Conservation (phyloP, 2,113 vertebrate genomes). For the Coracopsis vasa region DNA sequence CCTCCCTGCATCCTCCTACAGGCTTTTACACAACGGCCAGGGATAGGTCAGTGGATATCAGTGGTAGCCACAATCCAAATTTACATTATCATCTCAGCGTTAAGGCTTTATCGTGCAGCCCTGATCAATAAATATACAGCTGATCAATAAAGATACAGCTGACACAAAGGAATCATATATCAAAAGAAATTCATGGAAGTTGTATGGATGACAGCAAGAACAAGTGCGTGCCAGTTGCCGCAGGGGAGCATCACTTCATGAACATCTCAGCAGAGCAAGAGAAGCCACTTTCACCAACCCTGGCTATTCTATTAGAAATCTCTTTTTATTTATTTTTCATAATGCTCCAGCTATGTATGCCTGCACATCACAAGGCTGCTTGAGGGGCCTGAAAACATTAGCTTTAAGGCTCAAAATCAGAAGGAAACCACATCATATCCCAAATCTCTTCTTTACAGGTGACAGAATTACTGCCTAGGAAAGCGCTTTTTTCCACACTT, state of each 20-base stretch:
- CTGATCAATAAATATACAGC: not conserved
- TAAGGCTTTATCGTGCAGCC: not conserved
- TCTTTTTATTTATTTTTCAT: not conserved
- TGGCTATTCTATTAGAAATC: not conserved
- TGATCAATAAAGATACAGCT: not conserved
- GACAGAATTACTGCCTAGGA: not conserved
- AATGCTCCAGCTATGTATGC: not conserved
- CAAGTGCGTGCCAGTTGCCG: fast-evolving
- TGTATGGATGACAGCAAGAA: fast-evolving
- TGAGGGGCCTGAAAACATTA: not conserved
- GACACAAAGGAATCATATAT: not conserved
- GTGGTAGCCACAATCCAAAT: not conserved
- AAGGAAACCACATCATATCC: not conserved
- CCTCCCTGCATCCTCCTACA: not conserved
- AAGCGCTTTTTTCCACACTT: not conserved
- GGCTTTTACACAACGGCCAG: not conserved
- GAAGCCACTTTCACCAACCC: not conserved
- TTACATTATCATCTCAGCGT: not conserved
- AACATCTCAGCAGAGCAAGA: not conserved
- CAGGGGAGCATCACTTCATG: not conserved
- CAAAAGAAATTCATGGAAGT: not conserved
- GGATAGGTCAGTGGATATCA: not conserved
- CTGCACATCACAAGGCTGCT: not conserved
- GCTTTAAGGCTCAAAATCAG: constrained; percentile 13
- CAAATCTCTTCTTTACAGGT: not conserved